Evolutionary conservation across 2,888 invertebrate species (phyloP), one percentile per base, ranked within the genome.

Genomic region (Monoplex corrugatus): DNA sequence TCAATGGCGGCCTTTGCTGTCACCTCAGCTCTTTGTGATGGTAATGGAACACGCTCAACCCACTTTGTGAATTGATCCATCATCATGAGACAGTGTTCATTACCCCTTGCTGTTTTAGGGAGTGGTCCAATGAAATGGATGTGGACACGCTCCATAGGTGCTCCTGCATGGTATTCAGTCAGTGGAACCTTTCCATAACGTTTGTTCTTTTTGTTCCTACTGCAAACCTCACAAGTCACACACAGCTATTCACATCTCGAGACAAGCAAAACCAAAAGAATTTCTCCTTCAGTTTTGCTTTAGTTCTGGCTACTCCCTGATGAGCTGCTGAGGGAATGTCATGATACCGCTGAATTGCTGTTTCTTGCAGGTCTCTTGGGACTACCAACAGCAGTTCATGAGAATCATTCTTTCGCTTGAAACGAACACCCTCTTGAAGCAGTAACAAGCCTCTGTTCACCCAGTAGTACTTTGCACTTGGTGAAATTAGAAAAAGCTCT

Each of bases 41-140:
- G 84, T 16, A 80, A 16, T 6, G 80, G 80, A 10, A 38, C 43
- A 0, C 38, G 19, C 28, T 80, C 80, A 10, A 80, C 43, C 80
- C 43, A 80, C 32, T 84, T 84, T 0, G 84, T 50, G 50, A 84
- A 84, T 23, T 84, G 84, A 35, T 84, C 50, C 16, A 84, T 50
- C 84, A 84, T 57, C 50, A 84, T 19, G 8, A 84, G 84, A 28
- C 38, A 23, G 50, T 84, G 32, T 28, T 19, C 32, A 23, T 84
- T 84, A 5, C 84, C 84, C 32, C 5, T 10, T 19, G 32, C 16
- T 38, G 84, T 45, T 3, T 16, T 45, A 1, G 50, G 84, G 16
- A 84, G 57, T 16, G 84, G 84, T 0, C 84, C 84, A 3, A 84
- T 40, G 43, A 84, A 40, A 32, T 84, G 50, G 23, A 50, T 40